phyloP scores from a whole-genome alignment of 1,140 invertebrate species.

The Gyrodactylus salaris region DNA sequence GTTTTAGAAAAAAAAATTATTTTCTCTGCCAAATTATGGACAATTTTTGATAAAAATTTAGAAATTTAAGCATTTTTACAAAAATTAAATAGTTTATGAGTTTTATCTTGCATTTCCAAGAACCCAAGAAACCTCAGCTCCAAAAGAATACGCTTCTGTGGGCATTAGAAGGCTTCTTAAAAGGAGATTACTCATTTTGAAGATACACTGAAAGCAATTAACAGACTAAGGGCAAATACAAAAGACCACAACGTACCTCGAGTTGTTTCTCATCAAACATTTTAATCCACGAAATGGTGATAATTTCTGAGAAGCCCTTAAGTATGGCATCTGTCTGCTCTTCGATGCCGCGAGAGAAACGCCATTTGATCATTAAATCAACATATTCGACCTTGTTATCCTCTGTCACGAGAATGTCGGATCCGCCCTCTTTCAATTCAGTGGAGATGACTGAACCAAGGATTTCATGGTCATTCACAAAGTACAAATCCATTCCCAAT shows the following conservation, averaged over 20 bases:
- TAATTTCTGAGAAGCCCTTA: constrained; percentile 62
- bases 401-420: constrained; percentile 47
- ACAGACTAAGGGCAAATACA: too few species aligned
- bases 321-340: constrained; percentile 61
- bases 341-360: constrained; percentile 67
- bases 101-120: too few species aligned
- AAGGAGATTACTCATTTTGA: too few species aligned
- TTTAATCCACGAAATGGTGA: constrained; percentile 71
- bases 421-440: constrained; percentile 50
- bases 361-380: constrained; percentile 66
- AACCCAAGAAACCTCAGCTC: too few species aligned
- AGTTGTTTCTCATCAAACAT: constrained; percentile 82
- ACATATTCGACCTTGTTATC: constrained; percentile 84
- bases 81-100: too few species aligned
- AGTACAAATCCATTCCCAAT: constrained; percentile 69
- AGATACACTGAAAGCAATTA: too few species aligned
- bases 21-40: too few species aligned
- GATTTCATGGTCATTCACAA: constrained; percentile 86
- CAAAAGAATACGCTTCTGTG: neutral
- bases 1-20: too few species aligned
- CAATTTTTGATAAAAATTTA: too few species aligned
- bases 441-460: constrained; percentile 52
- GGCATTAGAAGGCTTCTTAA: neutral
- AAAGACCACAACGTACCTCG: too few species aligned
- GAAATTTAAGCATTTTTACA: too few species aligned